Evolutionary conservation across 2,888 invertebrate genomes (phyloP), one percentile per base, ranked within the genome.

Genomic region (Dicyrtomina minuta): DNA sequence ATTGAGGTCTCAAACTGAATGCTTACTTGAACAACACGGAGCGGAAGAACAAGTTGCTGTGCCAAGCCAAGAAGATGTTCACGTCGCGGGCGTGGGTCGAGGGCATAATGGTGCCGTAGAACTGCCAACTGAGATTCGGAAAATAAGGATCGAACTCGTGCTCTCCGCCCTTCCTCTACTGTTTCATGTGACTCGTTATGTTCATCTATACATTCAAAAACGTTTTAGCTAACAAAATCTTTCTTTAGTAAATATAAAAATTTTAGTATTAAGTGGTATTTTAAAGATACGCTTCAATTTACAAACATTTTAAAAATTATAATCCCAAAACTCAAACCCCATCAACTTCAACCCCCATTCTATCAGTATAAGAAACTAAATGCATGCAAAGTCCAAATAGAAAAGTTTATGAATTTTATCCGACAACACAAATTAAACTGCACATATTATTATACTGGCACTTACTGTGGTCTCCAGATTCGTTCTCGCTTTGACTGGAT

Each of bases 61-160:
- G 96, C 96, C 79, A 99, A 93, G 81, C 90, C 88, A 64, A 90
- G 89, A 78, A 98, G 88, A 81, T 97, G 97, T 78, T 95, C 95
- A 60, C 96, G 90, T 80, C 93, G 93, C 1, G 99, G 98, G 72
- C 96, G 87, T 10, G 96, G 91, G 83, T 99, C 97, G 22, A 89
- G 82, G 61, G 90, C 86, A 82, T 96, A 99, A 81, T 94, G 92
- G 73, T 91, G 89, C 81, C 93, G 93, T 65, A 99, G 85, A 67
- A 94, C 87, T 53, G 88, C 87, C 80, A 96, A 88, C 81, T 98
- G 97, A 80, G 95, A 94, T 80, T 97, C 97, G 53, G 92, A 93
- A 74, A 99, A 91, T 74, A 96, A 89, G 8, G 96, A 96, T 70
- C 98, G 87, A 1, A 96, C 95, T 77, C 97, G 67, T 46, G 76